These are phyloP conservation scores for Nixonia krombeini DNA, from an alignment of 1,140 invertebrate genomes.

Conservation along the genomic window DNA sequence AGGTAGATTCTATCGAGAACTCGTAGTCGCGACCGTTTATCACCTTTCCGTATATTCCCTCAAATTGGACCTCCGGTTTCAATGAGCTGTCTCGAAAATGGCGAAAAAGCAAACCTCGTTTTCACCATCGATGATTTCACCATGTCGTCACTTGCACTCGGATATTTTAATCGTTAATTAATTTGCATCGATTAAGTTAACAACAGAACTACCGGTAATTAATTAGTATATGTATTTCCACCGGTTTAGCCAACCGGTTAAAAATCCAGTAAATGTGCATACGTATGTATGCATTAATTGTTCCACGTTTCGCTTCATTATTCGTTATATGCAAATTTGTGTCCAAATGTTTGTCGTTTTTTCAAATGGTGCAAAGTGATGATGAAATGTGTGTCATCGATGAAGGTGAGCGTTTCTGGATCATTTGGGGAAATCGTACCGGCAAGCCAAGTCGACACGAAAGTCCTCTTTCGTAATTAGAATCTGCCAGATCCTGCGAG, in stretches of 20 bases:
- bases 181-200: too few relatives aligned
- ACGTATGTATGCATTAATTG: too few relatives aligned
- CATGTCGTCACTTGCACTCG: too few relatives aligned
- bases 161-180: too few relatives aligned
- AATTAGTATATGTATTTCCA: too few relatives aligned
- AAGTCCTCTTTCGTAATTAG: conserved; percentile 63
- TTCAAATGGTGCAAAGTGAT: too few relatives aligned
- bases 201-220: too few relatives aligned
- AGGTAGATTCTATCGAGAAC: conserved; percentile 28
- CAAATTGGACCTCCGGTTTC: conserved; percentile 20
- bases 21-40: conserved; percentile 31
- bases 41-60: conserved; percentile 21
- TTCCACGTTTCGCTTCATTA: too few relatives aligned
- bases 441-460: conserved; percentile 38
- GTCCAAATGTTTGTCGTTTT: conserved; percentile 5
- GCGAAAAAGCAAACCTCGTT: not conserved
- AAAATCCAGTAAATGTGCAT: too few relatives aligned
- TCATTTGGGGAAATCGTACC: conserved; percentile 35
- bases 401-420: conserved; percentile 52
- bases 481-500: conserved; percentile 57
- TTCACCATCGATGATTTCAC: not conserved
- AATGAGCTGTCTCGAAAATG: not conserved
- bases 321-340: not conserved
- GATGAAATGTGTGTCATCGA: too few relatives aligned
- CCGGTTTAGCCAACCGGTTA: too few relatives aligned